Evolutionary conservation across 2,113 vertebrate genomes (phyloP), one percentile per base, ranked within the genome.

Genomic region (Delphinapterus leucas): DNA sequence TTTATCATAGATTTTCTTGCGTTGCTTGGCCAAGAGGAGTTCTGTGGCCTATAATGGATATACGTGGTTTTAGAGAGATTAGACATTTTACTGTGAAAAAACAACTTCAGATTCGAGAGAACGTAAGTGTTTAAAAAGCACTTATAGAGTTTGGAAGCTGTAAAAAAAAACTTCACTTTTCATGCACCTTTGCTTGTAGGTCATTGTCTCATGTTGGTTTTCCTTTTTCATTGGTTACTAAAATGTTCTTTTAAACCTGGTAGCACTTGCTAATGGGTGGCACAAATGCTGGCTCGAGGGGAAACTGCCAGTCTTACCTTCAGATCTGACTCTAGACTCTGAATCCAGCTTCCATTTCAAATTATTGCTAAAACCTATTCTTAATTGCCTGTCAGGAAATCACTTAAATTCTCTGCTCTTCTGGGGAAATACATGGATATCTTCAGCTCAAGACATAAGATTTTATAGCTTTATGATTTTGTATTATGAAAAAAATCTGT

Each of bases 41-140:
- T 97, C 47, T 97, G 28, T 77, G 74, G 47, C 80, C 36, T 91
- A 0, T 70, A 93, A 80, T 9, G 6, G 20, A 83, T 68, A 73
- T 6, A 36, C 47, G 14, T 88, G 58, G 71, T 88, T 94, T 90
- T 96, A 85, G 79, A 83, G 31, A 11, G 13, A 95, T 47, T 76
- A 95, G 76, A 38, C 31, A 25, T 89, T 90, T 86, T 95, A 94
- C 84, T 90, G 44, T 90, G 81, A 47, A 55, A 87, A 96, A 55
- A 38, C 61, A 90, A 47, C 67, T 90, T 93, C 20, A 82, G 41
- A 71, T 65, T 23, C 26, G 3, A 93, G 58, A 85, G 41, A 92
- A 68, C 47, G 5, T n/a, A 53, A 67, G 21, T 58, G 2, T 87
- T 71, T 84, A 80, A 73, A 86, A 94, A 92, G 38, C 21, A 41